Evolutionary conservation across 2,797 vertebrate genomes (phyloP).

Genomic region (Danio aesculapii): DNA sequence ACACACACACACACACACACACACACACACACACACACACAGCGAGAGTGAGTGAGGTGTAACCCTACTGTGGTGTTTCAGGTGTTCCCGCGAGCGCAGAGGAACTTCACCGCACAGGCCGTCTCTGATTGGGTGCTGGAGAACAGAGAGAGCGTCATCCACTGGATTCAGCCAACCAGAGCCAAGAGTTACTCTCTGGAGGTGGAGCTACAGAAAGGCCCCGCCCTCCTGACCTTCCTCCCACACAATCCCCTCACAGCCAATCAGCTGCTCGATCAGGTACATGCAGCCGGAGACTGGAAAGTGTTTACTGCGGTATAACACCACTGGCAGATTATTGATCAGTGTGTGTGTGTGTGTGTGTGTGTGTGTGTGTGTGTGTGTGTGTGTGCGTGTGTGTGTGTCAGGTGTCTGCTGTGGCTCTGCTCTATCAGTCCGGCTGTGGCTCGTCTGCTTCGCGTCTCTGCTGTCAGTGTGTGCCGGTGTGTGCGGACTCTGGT

Average conservation of each 20-base stretch:
- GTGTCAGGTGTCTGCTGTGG: constrained; percentile 87
- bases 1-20: not conserved
- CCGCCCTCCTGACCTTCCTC: constrained; percentile 92
- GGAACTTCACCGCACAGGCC: constrained; percentile 89
- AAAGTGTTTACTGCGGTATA: too few species aligned
- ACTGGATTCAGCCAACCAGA: constrained; percentile 64
- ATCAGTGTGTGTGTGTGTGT: not conserved
- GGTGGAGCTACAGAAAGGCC: constrained; percentile 90
- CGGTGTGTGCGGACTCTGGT: constrained; percentile 73
- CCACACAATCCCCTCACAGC: constrained; percentile 87
- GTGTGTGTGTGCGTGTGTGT: not conserved
- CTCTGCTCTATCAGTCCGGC: constrained; percentile 91
- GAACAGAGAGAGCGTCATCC: constrained; percentile 81
- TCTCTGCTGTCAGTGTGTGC: constrained; percentile 88
- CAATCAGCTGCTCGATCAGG: constrained; percentile 84
- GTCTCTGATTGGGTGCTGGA: constrained; percentile 92
- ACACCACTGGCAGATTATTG: not conserved
- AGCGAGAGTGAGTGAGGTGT: too few species aligned
- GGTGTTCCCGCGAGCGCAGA: constrained; percentile 85
- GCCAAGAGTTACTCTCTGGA: constrained; percentile 69
- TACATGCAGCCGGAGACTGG: constrained; percentile 68
- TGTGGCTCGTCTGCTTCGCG: constrained; percentile 56
- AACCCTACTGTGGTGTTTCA: constrained; percentile 58
- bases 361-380: not conserved
- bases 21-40: not conserved